A percentile compares a stretch with the other conserved stretches of the same genome.
Evolutionary conservation across 1,140 invertebrate genomes (phyloP).

Genomic region (Coenobita brevimanus): DNA sequence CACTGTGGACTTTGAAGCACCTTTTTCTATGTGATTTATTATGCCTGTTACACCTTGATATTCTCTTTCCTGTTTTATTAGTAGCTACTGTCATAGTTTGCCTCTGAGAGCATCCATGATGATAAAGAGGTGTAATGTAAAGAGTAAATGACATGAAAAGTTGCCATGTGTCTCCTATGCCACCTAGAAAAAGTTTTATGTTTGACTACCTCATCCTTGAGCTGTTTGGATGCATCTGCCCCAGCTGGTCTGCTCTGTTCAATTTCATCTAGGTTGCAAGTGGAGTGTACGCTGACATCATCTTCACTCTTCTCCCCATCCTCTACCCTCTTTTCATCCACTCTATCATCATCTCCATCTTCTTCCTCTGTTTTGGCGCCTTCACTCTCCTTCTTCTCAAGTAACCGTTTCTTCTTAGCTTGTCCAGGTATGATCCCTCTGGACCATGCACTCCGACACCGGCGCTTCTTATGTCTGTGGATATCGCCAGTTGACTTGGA

Average conservation of each 20-base stretch:
- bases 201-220: not conserved
- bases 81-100: no score
- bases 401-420: conserved; percentile 41
- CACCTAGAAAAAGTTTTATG: conserved; percentile 2
- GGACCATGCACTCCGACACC: conserved; percentile 48
- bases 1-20: no score
- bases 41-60: no score
- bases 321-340: not conserved
- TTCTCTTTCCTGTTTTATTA: no score
- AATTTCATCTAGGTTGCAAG: conserved; percentile 28
- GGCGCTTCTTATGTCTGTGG: conserved; percentile 35
- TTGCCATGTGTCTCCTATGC: no score
- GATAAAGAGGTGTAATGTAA: no score
- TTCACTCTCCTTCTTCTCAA: conserved; percentile 20
- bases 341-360: conserved; percentile 29
- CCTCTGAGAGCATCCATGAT: no score
- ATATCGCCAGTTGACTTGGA: conserved; percentile 26
- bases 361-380: not conserved
- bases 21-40: no score
- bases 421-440: no score
- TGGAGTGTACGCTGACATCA: conserved; percentile 47
- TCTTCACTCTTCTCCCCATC: conserved; percentile 48
- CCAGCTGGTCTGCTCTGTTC: not conserved
- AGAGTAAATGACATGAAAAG: no score
- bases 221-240: not conserved